Evolutionary conservation across 2,888 invertebrate species (phyloP).

Genomic region (Clanis bilineata): DNA sequence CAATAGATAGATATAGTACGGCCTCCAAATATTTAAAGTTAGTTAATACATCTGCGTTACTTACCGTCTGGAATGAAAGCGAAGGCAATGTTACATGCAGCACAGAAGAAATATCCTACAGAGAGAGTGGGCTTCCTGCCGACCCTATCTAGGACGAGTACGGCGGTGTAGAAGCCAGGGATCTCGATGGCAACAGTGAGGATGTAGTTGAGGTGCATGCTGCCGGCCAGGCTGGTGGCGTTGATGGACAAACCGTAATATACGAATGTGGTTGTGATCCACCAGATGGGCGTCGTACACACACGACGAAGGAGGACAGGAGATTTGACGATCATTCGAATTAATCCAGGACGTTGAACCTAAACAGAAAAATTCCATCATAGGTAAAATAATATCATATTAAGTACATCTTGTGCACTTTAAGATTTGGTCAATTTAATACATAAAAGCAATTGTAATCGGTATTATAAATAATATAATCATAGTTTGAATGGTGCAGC

Average conservation of each 20-base stretch:
- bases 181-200: constrained; percentile 85
- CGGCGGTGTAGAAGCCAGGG: constrained; percentile 85
- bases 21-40: neutral
- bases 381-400: neutral
- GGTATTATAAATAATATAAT: no score
- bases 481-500: no score
- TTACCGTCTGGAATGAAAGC: constrained; percentile 79
- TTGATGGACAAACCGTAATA: constrained; percentile 91
- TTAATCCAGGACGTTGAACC: constrained; percentile 30
- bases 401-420: no score
- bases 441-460: no score
- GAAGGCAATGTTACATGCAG: constrained; percentile 64
- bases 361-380: neutral
- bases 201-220: constrained; percentile 88
- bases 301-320: constrained; percentile 79
- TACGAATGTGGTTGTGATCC: constrained; percentile 89
- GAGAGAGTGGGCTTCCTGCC: constrained; percentile 84
- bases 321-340: constrained; percentile 70
- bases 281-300: constrained; percentile 87
- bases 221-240: constrained; percentile 87
- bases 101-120: constrained; percentile 83
- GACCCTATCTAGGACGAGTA: constrained; percentile 82
- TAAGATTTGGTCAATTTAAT: no score
- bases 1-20: neutral
- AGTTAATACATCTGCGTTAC: constrained; percentile 13